phyloP scores from a whole-genome alignment of 1,140 invertebrate species.

The Scaptodrosophila lebanonensis region DNA sequence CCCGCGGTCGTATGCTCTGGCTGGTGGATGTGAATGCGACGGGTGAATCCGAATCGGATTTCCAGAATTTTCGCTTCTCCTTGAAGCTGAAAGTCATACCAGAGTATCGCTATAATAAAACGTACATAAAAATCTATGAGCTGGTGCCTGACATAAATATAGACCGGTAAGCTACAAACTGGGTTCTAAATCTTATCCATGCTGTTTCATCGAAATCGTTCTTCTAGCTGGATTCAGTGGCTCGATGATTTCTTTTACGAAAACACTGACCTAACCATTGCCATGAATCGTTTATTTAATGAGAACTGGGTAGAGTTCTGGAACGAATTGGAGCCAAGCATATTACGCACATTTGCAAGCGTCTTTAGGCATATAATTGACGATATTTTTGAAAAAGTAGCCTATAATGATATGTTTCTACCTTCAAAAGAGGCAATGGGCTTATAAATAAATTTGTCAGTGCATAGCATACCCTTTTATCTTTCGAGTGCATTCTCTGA shows the following conservation, averaged over 20 bases:
- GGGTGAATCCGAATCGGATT: conserved; percentile 41
- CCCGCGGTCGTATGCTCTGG: conserved; percentile 48
- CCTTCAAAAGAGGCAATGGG: conserved; percentile 2
- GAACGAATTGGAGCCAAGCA: conserved; percentile 52
- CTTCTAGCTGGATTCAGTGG: conserved; percentile 45
- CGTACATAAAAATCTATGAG: conserved; percentile 52
- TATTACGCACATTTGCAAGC: conserved; percentile 34
- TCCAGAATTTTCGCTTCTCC: conserved; percentile 42
- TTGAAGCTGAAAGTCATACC: conserved; percentile 38
- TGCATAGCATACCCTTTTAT: neutral
- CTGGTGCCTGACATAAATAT: conserved; percentile 39
- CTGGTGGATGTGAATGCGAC: conserved; percentile 37
- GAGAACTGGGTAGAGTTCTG: conserved; percentile 53
- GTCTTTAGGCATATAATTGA: conserved; percentile 44
- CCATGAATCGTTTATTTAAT: conserved; percentile 46
- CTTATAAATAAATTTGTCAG: neutral
- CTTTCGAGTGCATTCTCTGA: too few species aligned
- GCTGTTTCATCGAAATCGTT: neutral
- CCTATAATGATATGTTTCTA: conserved; percentile 55
- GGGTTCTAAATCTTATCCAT: neutral
- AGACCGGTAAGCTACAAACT: conserved; percentile 31
- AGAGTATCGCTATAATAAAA: conserved; percentile 55
- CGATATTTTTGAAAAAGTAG: conserved; percentile 42
- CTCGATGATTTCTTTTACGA: conserved; percentile 57
- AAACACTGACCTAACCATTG: conserved; percentile 44